Base-by-base conservation (phyloP, 2,888 invertebrate species). In the Nomada ferruginata region DNA sequence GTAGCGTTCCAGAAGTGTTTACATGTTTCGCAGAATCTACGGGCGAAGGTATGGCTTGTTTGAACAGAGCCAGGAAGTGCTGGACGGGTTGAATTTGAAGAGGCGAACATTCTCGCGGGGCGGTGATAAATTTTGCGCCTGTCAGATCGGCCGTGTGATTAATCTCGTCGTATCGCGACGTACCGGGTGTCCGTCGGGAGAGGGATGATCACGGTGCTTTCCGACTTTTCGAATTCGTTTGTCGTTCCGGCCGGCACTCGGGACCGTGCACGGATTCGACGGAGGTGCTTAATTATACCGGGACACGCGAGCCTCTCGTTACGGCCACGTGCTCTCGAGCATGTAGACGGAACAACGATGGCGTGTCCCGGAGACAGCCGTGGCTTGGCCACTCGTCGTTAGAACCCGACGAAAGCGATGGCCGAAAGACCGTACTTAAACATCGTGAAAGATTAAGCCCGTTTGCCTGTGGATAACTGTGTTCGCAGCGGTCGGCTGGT, bases 231-330 rank as follows among this genome's bases (percentile, higher is more conserved):
- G 85, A 76, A 85, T 83, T 83, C 85, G 87, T 85, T 85, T 80
- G 87, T 85, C 80, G 85, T 78, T 76, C 71, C 71, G 68, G 59
- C 59, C n/a, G 76, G 61, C 44, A 47, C 65, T 50, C 57, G n/a
- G 26, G n/a, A 9, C 15, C 23, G 36, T 66, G 52, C 73, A 65
- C 64, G 69, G 86, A 85, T 80, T 83, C 83, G 82, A 76, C 66
- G 85, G 7, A 42, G 74, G 82, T 72, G 79, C 89, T 90, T 90
- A 90, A 90, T 90, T 88, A 86, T 80, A 72, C 63, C 76, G 57
- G 9, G 82, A 75, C 90, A 90, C 89, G 90, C 91, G 83, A 90
- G 81, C 77, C 81, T 84, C 90, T 89, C 91, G 86, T 90, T 90
- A 90, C 76, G 55, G 78, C 64, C 60, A 70, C 83, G 80, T 69